Base-by-base conservation (phyloP, 1,140 invertebrate genomes). In the Neotoxoptera formosana region DNA sequence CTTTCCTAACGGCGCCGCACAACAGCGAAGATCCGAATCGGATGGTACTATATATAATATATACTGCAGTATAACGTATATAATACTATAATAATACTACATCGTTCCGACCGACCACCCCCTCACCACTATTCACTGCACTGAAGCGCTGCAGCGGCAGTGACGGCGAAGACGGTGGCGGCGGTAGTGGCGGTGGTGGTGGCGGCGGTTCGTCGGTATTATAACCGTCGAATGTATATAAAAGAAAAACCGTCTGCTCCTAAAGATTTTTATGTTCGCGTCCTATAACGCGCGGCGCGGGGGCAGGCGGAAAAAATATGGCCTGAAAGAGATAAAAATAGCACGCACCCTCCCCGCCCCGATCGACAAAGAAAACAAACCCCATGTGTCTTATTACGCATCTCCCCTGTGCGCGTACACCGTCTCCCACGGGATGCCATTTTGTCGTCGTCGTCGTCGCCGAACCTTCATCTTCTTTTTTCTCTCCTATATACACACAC, bases 311-410 rank as follows among this genome's bases (percentile, higher is more conserved):
- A 36, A 48, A 92, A 93, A 93, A 93, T 93, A 93, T 93, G 91
- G 89, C 90, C n/a, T 83, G 93, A 84, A 56, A 91, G 45, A 86
- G 90, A 91, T 91, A 91, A 92, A 94, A 92, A 94, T 92, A 94
- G 86, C 76, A 34, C n/a, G 60, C 91, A 86, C 91, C 91, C 91
- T 67, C 51, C 34, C n/a, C 91, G 14, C 47, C 34, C 91, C 20
- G 81, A 36, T 56, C 47, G 41, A 93, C 81, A 92, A 93, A 94
- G 88, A 93, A 93, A 93, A 93, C 93, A 93, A 94, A 93, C 94
- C 93, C 93, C 93, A 93, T 93, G 94, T 93, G 94, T 93, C 91
- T 94, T 94, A 94, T 94, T 94, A 93, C 93, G 93, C 93, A 93
- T 92, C 93, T 93, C 93, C 90, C 94, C 93, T 91, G 89, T 86